Base-by-base conservation (phyloP, 2,888 invertebrate genomes). In the Cacoxenus indagator region DNA sequence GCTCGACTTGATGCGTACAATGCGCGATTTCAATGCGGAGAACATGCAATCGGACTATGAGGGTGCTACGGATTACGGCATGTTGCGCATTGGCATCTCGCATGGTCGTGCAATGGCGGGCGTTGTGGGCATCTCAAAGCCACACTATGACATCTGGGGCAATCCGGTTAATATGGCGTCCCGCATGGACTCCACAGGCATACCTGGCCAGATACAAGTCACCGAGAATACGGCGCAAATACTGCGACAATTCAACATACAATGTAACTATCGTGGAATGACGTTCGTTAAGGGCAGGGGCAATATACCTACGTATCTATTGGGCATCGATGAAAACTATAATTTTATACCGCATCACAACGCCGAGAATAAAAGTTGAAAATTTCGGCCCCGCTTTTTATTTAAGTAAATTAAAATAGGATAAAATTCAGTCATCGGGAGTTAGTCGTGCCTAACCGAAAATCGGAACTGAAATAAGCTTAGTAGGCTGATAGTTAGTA, bases 101-200 rank as follows among this genome's bases (percentile, higher is more conserved):
- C 93, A 95, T 82, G 98, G 98, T 0, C 93, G 94, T 77, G 93
- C 97, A 5, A 95, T 96, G 72, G 97, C 98, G 0, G 98, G 98
- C 2, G 97, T 98, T 0, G 96, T 98, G 2, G 98, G 97, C 0
- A 95, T 96, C 0, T 93, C 95, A 71, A 98, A 98, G 85, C 98
- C 98, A 0, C 90, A 97, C 57, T 98, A 97, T 86, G 98, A 98
- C 86, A 96, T 98, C 82, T 98, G 98, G 97, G 98, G 98, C 0
- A 95, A 98, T 87, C 94, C 97, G 0, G 98, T 98, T 0, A 98
- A 98, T 88, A 94, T 98, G 92, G 97, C 98, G 2, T 96, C 97
- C 0, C 90, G 98, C 81, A 97, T 98, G 97, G 98, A 98, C 84
- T 95, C 95, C 0, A 96, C 95, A 1, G 98, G 98, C 6, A 90